These are phyloP conservation scores for Drosophila santomea DNA, from an alignment of 1,140 invertebrate species.

Conservation along the genomic window DNA sequence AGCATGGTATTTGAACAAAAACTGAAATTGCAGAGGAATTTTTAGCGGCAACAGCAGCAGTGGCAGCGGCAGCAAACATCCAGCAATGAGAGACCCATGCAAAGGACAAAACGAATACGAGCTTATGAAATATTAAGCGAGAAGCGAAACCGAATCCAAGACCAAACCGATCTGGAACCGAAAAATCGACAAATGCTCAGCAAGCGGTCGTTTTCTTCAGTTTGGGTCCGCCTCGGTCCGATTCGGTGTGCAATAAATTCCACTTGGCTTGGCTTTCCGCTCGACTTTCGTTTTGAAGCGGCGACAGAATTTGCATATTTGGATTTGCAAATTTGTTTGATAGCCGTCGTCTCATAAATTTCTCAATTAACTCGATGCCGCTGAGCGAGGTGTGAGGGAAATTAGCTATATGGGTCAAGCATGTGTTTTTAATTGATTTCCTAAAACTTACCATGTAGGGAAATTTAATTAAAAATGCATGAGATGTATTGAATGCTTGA, in stretches of 20 bases:
- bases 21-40: constrained; percentile 53
- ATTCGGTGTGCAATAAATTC: constrained; percentile 59
- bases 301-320: constrained; percentile 76
- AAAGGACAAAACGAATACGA: constrained; percentile 74
- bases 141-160: constrained; percentile 19
- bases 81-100: constrained; percentile 62
- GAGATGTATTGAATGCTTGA: background rate
- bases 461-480: background rate
- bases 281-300: constrained; percentile 75
- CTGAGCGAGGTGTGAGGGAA: constrained; percentile 51
- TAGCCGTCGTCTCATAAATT: constrained; percentile 67
- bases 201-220: constrained; percentile 63
- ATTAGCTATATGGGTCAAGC: constrained; percentile 60
- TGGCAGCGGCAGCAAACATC: background rate
- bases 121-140: constrained; percentile 79
- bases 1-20: constrained; percentile 77
- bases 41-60: constrained; percentile 29
- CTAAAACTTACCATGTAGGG: constrained; percentile 11
- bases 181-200: constrained; percentile 60
- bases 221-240: constrained; percentile 28
- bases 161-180: background rate
- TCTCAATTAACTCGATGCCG: constrained; percentile 66
- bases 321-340: constrained; percentile 71
- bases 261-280: constrained; percentile 53
- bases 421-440: constrained; percentile 32